Evolutionary conservation across 1,140 invertebrate species (phyloP).

Genomic region (Cydia strobilella): DNA sequence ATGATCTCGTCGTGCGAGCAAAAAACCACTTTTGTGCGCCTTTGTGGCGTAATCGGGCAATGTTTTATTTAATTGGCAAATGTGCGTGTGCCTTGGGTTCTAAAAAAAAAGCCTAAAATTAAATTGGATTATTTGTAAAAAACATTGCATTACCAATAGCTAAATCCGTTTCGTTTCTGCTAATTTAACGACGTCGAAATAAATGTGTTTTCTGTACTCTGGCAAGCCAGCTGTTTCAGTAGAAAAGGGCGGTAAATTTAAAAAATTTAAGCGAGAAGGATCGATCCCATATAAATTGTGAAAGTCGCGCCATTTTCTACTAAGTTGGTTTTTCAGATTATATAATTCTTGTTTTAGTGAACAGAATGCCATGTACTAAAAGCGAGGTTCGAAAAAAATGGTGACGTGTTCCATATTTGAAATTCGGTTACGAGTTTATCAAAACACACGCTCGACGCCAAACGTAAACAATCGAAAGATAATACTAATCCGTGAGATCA

Average conservation of each 20-base stretch:
- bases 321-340: too few relatives aligned
- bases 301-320: too few relatives aligned
- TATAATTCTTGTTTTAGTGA: neutral
- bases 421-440: neutral
- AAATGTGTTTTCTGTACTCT: too few relatives aligned
- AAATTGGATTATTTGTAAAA: neutral
- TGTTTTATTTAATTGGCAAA: neutral
- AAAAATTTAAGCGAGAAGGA: too few relatives aligned
- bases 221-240: too few relatives aligned
- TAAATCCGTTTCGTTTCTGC: too few relatives aligned
- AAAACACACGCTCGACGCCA: neutral
- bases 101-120: too few relatives aligned
- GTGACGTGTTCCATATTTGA: neutral
- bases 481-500: neutral
- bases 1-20: slow-evolving; percentile 60
- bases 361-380: neutral
- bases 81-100: neutral
- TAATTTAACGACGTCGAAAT: too few relatives aligned
- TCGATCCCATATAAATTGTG: too few relatives aligned
- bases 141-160: neutral
- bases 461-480: neutral
- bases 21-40: neutral
- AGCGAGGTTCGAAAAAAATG: neutral
- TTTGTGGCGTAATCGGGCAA: neutral
- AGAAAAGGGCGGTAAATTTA: too few relatives aligned